Base-by-base conservation (phyloP, 1,140 invertebrate species). In the Medauroidea extradentata region DNA sequence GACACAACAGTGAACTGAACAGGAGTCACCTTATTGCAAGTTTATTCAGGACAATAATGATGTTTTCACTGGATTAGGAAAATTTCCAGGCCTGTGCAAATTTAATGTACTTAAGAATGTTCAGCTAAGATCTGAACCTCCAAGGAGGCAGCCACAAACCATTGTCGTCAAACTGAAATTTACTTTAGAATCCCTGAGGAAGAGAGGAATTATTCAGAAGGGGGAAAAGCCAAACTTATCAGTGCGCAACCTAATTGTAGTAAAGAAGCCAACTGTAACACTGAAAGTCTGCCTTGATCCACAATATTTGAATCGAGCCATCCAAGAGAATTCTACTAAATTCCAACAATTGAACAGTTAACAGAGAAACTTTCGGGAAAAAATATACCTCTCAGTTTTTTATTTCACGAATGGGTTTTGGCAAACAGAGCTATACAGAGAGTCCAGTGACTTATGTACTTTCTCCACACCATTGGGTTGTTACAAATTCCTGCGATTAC, bases 391-490 rank as follows among this genome's bases (percentile, higher is more conserved):
- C 64, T 72, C 70, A 7, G 73, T 71, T 39, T 58, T 81, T 16
- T 78, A 81, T 71, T 70, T 71, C 5, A 73, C 73, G 50, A 57
- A 69, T 65, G 71, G 73, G 8, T 81, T 78, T 64, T 75, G 71
- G 69, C 71, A 78, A 57, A 65, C 80, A 0, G 65, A 65, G 18
- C 60, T 79, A 5, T 64, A 65, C 39, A 55, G 72, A 13, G 60
- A 74, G 46, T 70, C 27, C 38, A 29, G 19, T 53, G 29, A 53
- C 19, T 41, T 53, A 16, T 53, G 52, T 41, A 53, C 52, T n/a
- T 25, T 53, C 18, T 21, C 19, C 24, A 39, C 52, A 53, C 52
- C 52, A 18, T 58, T 25, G 25, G 57, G 57, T 9, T 25, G 57
- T 24, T 58, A 24, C 50, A 21, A 23, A 55, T 58, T 55, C 23